phyloP scores from a whole-genome alignment of 1,140 invertebrate genomes.

The Nasonia giraulti region DNA sequence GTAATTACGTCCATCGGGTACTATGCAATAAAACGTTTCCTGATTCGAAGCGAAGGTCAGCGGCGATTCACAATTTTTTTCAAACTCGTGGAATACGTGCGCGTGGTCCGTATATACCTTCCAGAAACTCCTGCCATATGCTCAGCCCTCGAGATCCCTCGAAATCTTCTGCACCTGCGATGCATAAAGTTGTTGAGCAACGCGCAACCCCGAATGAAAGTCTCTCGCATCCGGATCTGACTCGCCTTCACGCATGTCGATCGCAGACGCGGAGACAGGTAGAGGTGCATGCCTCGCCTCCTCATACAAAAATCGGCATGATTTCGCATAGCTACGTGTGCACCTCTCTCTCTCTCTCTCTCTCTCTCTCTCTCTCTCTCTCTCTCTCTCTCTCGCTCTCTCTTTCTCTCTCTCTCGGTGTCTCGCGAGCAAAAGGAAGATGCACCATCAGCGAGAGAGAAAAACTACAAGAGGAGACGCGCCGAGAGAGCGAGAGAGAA shows the following conservation, averaged over 20 bases:
- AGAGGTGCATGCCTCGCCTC: not conserved
- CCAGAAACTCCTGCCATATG: too few relatives aligned
- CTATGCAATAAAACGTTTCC: too few relatives aligned
- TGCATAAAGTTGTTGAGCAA: too few relatives aligned
- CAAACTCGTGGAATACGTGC: too few relatives aligned
- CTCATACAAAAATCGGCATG: not conserved
- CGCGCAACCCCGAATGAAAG: not conserved
- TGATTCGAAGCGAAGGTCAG: too few relatives aligned
- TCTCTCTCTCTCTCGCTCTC: not conserved
- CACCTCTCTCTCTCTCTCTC: not conserved
- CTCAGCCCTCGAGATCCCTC: too few relatives aligned
- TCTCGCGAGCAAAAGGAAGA: slow-evolving; percentile 24
- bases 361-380: not conserved
- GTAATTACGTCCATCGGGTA: too few relatives aligned
- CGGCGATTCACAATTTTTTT: too few relatives aligned
- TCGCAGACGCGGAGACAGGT: not conserved
- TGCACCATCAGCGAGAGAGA: not conserved
- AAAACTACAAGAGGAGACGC: slow-evolving; percentile 1
- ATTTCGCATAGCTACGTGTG: not conserved
- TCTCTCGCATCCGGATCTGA: not conserved
- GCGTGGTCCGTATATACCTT: too few relatives aligned
- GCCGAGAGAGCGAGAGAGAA: slow-evolving; percentile 39
- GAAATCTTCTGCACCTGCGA: too few relatives aligned
- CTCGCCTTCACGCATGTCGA: not conserved
- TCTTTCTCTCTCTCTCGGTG: not conserved